Conservation (phyloP, 2,113 vertebrate species). For the Xiphias gladius region DNA sequence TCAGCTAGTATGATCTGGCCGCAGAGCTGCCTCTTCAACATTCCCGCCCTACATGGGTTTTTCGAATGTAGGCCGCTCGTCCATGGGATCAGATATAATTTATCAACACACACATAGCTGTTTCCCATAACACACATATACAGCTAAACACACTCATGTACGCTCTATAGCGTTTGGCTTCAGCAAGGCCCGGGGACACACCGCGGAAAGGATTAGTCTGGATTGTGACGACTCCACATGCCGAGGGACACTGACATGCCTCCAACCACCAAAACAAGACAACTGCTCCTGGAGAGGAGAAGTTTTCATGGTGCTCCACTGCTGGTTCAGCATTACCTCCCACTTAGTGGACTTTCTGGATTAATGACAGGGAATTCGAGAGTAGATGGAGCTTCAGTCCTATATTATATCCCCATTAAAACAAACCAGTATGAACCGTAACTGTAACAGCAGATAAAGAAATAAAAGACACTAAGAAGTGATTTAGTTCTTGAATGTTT, state of each 20-base stretch:
- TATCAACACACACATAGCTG: constrained; percentile 6
- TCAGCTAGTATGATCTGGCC: not conserved
- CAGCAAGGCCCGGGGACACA: constrained; percentile 35
- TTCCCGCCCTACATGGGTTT: constrained; percentile 12
- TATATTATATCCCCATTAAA: not conserved
- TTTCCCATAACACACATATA: constrained; percentile 40
- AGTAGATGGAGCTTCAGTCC: not conserved
- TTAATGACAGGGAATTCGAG: not conserved
- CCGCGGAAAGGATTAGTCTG: constrained; percentile 63
- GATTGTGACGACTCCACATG: constrained; percentile 61
- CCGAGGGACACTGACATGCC: constrained; percentile 46
- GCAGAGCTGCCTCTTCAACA: not conserved
- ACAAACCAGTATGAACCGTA: not conserved
- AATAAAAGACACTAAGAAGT: not conserved
- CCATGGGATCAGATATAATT: constrained; percentile 17
- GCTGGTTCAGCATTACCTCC: constrained; percentile 6
- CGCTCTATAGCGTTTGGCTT: constrained; percentile 7
- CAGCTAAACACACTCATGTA: not conserved
- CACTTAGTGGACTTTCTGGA: not conserved
- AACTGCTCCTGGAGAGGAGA: constrained; percentile 39
- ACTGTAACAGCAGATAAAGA: not conserved
- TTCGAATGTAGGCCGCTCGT: not conserved
- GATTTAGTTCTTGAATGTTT: too few relatives aligned
- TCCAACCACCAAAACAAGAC: constrained; percentile 34
- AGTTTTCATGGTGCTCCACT: not conserved